Percentiles rank a stretch among this genome's conserved stretches.
Conservation (phyloP, 2,113 vertebrate genomes). For the Cyprinodon variegatus region DNA sequence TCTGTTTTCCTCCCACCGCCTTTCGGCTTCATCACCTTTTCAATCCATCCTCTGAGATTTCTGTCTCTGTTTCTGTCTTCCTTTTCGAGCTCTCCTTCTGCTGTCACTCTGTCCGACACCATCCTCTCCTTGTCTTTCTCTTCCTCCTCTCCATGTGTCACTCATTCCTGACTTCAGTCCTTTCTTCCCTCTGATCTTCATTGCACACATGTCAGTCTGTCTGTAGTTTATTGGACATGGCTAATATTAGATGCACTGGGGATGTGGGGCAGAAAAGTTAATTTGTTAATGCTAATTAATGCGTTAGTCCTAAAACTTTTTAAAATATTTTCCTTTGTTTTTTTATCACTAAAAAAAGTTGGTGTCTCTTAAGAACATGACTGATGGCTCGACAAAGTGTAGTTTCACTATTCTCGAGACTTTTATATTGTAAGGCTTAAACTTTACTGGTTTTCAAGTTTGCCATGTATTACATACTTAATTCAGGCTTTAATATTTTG, state of each 20-base stretch:
- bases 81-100: constrained; percentile 23
- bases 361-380: background rate
- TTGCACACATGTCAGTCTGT: background rate
- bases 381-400: background rate
- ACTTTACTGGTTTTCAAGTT: too few species aligned
- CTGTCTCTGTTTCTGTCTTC: background rate
- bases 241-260: background rate
- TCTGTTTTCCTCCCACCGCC: background rate
- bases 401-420: background rate
- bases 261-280: background rate
- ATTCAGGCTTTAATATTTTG: too few species aligned
- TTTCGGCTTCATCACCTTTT: constrained; percentile 1
- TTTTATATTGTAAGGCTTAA: background rate
- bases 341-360: background rate
- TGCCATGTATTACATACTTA: too few species aligned
- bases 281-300: background rate
- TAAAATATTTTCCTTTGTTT: background rate
- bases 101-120: constrained; percentile 8
- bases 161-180: constrained; percentile 2
- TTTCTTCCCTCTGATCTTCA: background rate
- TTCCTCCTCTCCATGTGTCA: constrained; percentile 26
- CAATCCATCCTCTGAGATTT: constrained; percentile 10
- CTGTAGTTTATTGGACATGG: background rate
- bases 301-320: background rate
- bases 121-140: background rate